phyloP scores from a whole-genome alignment of 2,888 invertebrate genomes.

The Diloba caeruleocephala region DNA sequence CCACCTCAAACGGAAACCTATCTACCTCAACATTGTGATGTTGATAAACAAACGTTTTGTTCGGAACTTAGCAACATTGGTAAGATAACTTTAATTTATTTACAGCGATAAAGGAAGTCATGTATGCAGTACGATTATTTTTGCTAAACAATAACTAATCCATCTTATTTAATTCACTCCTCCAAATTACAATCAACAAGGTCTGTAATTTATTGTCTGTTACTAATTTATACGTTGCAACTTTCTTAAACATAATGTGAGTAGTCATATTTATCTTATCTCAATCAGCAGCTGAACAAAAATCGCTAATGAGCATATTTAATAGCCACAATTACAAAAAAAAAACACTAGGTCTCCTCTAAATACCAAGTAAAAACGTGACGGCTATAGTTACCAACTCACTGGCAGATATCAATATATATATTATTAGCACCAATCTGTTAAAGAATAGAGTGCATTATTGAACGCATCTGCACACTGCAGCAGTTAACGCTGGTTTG shows the following conservation, averaged over 20 bases:
- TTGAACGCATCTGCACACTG: constrained; percentile 38
- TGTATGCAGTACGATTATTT: too few relatives aligned
- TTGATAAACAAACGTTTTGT: not conserved
- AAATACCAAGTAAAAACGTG: constrained; percentile 41
- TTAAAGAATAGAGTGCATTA: constrained; percentile 51
- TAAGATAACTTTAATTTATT: too few relatives aligned
- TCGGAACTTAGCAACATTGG: not conserved
- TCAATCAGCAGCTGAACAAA: constrained; percentile 23
- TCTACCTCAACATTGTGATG: constrained; percentile 5
- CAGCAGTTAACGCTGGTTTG: constrained; percentile 36
- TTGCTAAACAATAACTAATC: too few relatives aligned
- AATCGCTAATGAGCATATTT: constrained; percentile 43
- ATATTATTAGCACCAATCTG: constrained; percentile 39
- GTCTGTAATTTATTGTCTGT: too few relatives aligned
- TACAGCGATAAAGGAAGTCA: too few relatives aligned
- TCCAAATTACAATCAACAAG: too few relatives aligned
- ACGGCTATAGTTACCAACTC: constrained; percentile 13
- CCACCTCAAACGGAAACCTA: constrained; percentile 4
- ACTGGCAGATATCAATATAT: constrained; percentile 6
- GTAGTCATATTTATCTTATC: constrained; percentile 21
- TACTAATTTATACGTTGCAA: constrained; percentile 9
- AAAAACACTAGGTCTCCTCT: constrained; percentile 31
- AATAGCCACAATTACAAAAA: constrained; percentile 38
- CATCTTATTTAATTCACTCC: too few relatives aligned
- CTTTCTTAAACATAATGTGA: constrained; percentile 33